phyloP scores from a whole-genome alignment of 2,797 vertebrate genomes.

The Enteromius trimaculatus region DNA sequence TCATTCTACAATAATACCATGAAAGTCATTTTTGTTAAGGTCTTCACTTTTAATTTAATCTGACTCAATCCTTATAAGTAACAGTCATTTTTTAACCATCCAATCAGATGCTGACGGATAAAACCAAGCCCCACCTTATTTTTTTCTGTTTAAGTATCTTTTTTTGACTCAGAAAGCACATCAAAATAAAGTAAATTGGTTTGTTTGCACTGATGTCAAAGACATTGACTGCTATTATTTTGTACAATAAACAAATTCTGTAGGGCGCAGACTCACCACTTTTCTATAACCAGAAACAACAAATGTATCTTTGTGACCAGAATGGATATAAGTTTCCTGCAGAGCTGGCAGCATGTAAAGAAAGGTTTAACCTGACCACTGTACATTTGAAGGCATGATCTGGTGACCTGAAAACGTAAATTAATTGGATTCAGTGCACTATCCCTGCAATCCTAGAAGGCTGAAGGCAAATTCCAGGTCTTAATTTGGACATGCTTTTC shows the following conservation, averaged over 20 bases:
- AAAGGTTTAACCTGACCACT: constrained; percentile 66
- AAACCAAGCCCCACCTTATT: neutral
- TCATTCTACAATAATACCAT: neutral
- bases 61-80: neutral
- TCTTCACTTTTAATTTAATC: neutral
- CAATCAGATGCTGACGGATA: neutral
- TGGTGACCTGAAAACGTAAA: constrained; percentile 62
- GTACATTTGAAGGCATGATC: constrained; percentile 61
- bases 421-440: constrained; percentile 75
- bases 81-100: neutral
- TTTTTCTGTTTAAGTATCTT: neutral
- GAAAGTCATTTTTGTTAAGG: neutral
- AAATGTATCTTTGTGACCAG: constrained; percentile 29
- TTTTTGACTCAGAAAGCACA: neutral
- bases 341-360: constrained; percentile 70
- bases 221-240: neutral
- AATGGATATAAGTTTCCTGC: constrained; percentile 36
- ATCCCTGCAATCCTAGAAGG: constrained; percentile 73
- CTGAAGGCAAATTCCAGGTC: constrained; percentile 69
- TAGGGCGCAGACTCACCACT: neutral
- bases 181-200: neutral
- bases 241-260: constrained; percentile 3
- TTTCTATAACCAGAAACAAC: constrained; percentile 2
- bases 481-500: constrained; percentile 72
- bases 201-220: neutral